A percentile compares a stretch with the other conserved stretches of the same genome.
Evolutionary conservation across 2,888 invertebrate species (phyloP).

Genomic region (Nebria salina): DNA sequence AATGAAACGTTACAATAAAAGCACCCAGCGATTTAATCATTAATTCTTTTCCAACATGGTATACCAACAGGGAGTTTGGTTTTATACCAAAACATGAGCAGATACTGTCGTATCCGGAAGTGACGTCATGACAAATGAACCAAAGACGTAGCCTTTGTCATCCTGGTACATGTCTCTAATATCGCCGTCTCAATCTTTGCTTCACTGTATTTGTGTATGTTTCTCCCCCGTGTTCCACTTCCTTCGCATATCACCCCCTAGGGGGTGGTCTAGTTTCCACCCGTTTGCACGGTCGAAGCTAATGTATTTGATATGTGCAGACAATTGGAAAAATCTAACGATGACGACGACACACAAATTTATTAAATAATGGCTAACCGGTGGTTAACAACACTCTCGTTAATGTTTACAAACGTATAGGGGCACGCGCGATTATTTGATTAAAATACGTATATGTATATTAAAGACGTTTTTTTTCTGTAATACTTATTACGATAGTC

Average conservation of each 20-base stretch:
- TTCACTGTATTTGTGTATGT: neutral
- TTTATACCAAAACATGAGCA: neutral
- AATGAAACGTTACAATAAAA: neutral
- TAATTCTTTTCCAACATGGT: neutral
- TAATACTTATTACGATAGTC: neutral
- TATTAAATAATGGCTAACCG: slow-evolving; percentile 6
- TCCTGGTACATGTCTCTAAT: neutral
- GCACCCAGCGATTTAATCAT: neutral
- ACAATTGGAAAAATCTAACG: slow-evolving; percentile 15
- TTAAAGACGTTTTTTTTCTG: neutral
- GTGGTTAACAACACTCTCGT: neutral
- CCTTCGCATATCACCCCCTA: neutral
- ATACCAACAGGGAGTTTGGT: neutral
- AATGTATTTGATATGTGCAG: slow-evolving; percentile 7
- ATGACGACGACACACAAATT: neutral
- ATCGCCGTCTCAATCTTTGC: neutral
- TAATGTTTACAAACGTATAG: slow-evolving; percentile 2
- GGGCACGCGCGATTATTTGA: neutral
- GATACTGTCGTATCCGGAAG: slow-evolving; percentile 44
- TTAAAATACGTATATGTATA: neutral
- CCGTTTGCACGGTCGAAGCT: slow-evolving; percentile 1
- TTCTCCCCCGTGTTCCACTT: neutral
- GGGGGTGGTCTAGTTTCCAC: neutral
- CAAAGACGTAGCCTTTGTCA: slow-evolving; percentile 39
- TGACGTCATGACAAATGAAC: slow-evolving; percentile 45